Evolutionary conservation across 2,888 invertebrate genomes (phyloP).

Genomic region (Petrolisthes manimaculis): DNA sequence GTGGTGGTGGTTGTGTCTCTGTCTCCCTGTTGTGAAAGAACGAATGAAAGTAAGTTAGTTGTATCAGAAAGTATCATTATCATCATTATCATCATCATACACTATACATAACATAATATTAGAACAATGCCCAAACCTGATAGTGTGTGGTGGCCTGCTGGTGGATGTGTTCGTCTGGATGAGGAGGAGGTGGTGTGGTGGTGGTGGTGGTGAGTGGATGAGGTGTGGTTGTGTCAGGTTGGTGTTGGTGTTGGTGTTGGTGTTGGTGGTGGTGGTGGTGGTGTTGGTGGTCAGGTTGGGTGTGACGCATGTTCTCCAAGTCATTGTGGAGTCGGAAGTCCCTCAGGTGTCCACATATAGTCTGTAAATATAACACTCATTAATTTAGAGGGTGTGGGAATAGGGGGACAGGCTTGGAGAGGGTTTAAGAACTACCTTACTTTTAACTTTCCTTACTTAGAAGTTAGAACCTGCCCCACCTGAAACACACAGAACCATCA

Average conservation of each 20-base stretch:
- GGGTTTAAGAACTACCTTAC: too few relatives aligned
- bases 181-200: background rate
- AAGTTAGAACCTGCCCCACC: too few relatives aligned
- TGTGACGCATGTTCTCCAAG: slow-evolving; percentile 62
- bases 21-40: background rate
- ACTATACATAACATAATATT: too few relatives aligned
- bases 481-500: too few relatives aligned
- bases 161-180: background rate
- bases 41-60: too few relatives aligned
- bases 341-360: slow-evolving; percentile 76
- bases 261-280: background rate
- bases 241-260: background rate
- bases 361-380: slow-evolving; percentile 69
- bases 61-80: too few relatives aligned
- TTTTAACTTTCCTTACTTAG: too few relatives aligned
- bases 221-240: background rate
- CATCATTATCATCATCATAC: too few relatives aligned
- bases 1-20: background rate
- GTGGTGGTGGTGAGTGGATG: background rate
- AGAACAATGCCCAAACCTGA: too few relatives aligned
- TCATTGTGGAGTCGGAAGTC: slow-evolving; percentile 68
- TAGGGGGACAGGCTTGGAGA: too few relatives aligned
- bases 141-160: too few relatives aligned
- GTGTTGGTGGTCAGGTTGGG: slow-evolving; percentile 13
- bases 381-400: too few relatives aligned